Conservation (phyloP, 2,113 vertebrate genomes). For the Otocyon megalotis region DNA sequence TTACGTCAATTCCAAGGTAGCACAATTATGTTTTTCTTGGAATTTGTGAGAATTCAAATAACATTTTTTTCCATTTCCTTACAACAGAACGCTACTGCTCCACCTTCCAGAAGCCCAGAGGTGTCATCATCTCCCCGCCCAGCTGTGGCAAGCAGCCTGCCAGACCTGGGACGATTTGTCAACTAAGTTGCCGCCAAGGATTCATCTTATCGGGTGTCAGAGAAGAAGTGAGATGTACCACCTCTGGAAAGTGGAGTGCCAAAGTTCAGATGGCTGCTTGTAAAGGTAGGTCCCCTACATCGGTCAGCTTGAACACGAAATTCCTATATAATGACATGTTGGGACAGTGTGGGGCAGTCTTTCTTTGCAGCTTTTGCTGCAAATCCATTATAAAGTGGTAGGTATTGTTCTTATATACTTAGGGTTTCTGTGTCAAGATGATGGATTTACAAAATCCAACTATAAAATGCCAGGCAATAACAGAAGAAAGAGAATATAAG, state of each 20-base stretch:
- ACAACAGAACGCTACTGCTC: conserved; percentile 92
- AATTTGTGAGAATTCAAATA: neutral
- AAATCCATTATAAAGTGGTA: neutral
- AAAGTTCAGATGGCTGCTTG: conserved; percentile 90
- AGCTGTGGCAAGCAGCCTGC: conserved; percentile 90
- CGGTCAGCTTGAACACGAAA: neutral
- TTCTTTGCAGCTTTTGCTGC: neutral
- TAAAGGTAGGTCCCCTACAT: conserved; percentile 88
- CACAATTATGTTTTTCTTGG: neutral
- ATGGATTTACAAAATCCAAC: neutral
- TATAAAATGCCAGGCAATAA: neutral
- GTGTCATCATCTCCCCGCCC: conserved; percentile 89
- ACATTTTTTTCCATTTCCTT: neutral
- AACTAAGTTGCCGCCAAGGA: conserved; percentile 92
- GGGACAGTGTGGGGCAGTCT: neutral
- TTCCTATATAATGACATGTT: rapidly evolving
- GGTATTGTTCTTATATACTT: neutral
- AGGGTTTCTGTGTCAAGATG: conserved; percentile 41
- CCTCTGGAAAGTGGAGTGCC: conserved; percentile 93
- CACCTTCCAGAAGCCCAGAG: conserved; percentile 86
- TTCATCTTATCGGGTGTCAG: conserved; percentile 91
- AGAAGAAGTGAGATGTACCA: conserved; percentile 90
- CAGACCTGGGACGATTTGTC: conserved; percentile 88
- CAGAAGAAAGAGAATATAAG: neutral
- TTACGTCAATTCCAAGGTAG: neutral